Conservation (phyloP, 2,888 invertebrate species). For the Hirtodrosophila duncani region DNA sequence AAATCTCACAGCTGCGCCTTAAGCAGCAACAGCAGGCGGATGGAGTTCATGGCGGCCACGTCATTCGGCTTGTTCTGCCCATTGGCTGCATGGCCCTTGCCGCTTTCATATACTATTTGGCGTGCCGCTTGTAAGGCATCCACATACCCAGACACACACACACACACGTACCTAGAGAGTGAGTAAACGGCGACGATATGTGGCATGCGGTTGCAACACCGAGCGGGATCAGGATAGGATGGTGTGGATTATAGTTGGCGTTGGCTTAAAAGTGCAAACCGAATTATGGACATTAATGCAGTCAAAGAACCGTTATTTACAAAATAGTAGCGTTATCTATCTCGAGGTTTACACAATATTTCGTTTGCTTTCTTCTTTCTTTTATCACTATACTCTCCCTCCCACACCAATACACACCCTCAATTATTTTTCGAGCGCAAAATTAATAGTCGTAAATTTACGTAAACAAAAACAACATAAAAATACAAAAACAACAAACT, state of each 20-base stretch:
- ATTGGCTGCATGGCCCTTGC: slow-evolving; percentile 70
- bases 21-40: slow-evolving; percentile 32
- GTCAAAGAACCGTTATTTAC: slow-evolving; percentile 13
- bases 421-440: slow-evolving; percentile 34
- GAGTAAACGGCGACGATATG: slow-evolving; percentile 3
- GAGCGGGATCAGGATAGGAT: neutral
- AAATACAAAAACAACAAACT: slow-evolving; percentile 14
- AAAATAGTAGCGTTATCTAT: slow-evolving; percentile 5
- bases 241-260: no score
- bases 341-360: slow-evolving; percentile 20
- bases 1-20: slow-evolving; percentile 67
- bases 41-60: slow-evolving; percentile 26
- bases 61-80: slow-evolving; percentile 60
- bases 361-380: slow-evolving; percentile 10
- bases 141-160: neutral
- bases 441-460: slow-evolving; percentile 48
- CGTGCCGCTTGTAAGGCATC: slow-evolving; percentile 35
- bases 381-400: slow-evolving; percentile 23
- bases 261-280: slow-evolving; percentile 3
- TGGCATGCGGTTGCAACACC: neutral
- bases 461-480: slow-evolving; percentile 34
- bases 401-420: neutral
- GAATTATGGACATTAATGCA: neutral
- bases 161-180: neutral
- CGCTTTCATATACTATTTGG: slow-evolving; percentile 71